phyloP scores from a whole-genome alignment of 2,888 invertebrate genomes.

The Mycogona germanica region DNA sequence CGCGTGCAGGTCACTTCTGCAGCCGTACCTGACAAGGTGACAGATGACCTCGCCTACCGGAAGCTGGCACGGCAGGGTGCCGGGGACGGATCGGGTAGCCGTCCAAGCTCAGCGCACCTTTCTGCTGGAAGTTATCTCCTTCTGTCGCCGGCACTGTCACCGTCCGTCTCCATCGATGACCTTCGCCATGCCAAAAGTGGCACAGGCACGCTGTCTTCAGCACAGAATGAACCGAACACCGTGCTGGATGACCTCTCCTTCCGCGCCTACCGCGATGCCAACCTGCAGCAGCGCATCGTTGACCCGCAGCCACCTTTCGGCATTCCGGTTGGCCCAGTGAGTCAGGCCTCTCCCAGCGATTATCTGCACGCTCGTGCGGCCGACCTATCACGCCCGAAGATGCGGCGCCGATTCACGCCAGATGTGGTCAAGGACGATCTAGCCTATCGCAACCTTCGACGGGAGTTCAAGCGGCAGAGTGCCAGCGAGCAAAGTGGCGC shows the following conservation, averaged over 20 bases:
- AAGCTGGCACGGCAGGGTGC: slow-evolving; percentile 49
- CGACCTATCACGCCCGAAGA: slow-evolving; percentile 48
- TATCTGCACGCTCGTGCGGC: slow-evolving; percentile 53
- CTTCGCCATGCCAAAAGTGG: neutral
- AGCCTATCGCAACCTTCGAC: slow-evolving; percentile 70
- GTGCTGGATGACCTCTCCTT: slow-evolving; percentile 73
- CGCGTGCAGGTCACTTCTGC: neutral
- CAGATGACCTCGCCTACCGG: slow-evolving; percentile 70
- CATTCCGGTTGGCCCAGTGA: slow-evolving; percentile 72
- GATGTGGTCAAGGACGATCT: slow-evolving; percentile 77
- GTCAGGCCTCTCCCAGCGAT: slow-evolving; percentile 65
- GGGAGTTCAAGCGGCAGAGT: slow-evolving; percentile 44
- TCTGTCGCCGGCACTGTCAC: slow-evolving; percentile 49
- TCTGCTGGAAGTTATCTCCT: slow-evolving; percentile 47
- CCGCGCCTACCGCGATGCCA: slow-evolving; percentile 63
- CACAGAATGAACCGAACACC: slow-evolving; percentile 54
- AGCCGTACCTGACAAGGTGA: slow-evolving; percentile 37
- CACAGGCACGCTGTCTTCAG: neutral
- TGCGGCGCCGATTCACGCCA: slow-evolving; percentile 55
- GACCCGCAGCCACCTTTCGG: slow-evolving; percentile 85
- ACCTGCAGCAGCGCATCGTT: slow-evolving; percentile 49
- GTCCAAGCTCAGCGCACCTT: neutral
- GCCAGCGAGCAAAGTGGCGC: neutral
- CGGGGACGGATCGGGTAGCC: slow-evolving; percentile 33
- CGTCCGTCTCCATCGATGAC: slow-evolving; percentile 22